Evolutionary conservation across 92 coral and sea anemone species (phyloP).

Genomic region (Scolanthus callimorphus): DNA sequence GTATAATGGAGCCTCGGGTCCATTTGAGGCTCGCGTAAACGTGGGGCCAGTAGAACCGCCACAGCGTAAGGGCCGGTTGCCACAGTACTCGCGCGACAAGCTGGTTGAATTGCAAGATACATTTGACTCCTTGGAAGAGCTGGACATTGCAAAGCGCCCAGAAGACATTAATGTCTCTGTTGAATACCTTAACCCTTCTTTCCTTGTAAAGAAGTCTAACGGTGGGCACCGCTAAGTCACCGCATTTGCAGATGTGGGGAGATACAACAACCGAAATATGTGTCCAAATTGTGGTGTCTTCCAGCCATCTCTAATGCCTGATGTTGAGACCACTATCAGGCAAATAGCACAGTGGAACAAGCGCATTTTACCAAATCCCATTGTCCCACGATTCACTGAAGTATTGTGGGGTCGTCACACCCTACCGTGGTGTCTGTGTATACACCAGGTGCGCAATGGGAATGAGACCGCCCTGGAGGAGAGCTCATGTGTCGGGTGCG

Average conservation of each 20-base stretch:
- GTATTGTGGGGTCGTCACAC: slow-evolving; percentile 46
- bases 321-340: no score
- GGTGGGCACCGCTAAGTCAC: slow-evolving; percentile 41
- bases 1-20: slow-evolving; percentile 11
- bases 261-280: no score
- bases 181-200: slow-evolving; percentile 39
- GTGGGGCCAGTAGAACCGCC: slow-evolving; percentile 7
- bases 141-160: slow-evolving; percentile 37
- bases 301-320: no score
- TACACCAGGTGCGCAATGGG: slow-evolving; percentile 46
- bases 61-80: no score
- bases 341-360: no score
- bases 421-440: slow-evolving; percentile 31
- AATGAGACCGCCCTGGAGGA: slow-evolving; percentile 55
- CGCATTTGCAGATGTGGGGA: no score
- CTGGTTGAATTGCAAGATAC: slow-evolving; percentile 24
- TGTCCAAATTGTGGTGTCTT: no score
- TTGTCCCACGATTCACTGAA: no score
- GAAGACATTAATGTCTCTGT: slow-evolving; percentile 31
- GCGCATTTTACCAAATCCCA: slow-evolving; percentile 64
- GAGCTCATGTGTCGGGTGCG: no score
- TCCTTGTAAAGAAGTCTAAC: slow-evolving; percentile 30
- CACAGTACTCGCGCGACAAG: no score
- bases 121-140: no score
- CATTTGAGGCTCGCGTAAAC: slow-evolving; percentile 12